Evolutionary conservation across 2,888 invertebrate genomes (phyloP).

Genomic region (Amphipyra berbera): DNA sequence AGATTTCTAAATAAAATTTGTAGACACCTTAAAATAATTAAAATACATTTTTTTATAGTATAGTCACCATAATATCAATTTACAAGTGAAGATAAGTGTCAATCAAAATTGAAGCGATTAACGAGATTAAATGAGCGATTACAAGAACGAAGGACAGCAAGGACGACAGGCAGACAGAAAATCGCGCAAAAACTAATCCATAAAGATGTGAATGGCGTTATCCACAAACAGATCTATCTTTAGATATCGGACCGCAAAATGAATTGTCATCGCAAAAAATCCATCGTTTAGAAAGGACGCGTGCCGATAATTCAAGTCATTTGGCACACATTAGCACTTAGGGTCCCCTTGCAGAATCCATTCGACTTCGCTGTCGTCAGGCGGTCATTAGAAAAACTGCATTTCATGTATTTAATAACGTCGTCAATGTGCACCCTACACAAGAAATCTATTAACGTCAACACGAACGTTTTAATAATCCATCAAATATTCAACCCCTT

Average conservation of each 20-base stretch:
- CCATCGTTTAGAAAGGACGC: constrained; percentile 54
- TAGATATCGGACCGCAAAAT: constrained; percentile 37
- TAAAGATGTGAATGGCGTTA: constrained; percentile 42
- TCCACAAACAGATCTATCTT: constrained; percentile 36
- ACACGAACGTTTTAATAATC: constrained; percentile 80
- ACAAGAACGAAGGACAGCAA: background rate
- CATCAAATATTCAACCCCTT: constrained; percentile 76
- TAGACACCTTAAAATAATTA: too few species aligned
- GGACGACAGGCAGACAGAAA: constrained; percentile 8
- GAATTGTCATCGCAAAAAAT: constrained; percentile 54
- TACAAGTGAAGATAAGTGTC: background rate
- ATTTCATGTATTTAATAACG: constrained; percentile 88
- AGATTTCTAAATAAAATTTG: too few species aligned
- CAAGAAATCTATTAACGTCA: constrained; percentile 87
- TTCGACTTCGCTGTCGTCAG: constrained; percentile 59
- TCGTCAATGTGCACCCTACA: constrained; percentile 79
- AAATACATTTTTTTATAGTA: too few species aligned
- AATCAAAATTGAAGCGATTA: background rate
- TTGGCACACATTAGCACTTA: constrained; percentile 74
- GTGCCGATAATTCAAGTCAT: constrained; percentile 75
- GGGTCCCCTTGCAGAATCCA: constrained; percentile 56
- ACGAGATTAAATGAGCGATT: background rate
- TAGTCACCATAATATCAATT: too few species aligned
- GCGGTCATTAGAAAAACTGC: constrained; percentile 85
- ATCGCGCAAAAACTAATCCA: constrained; percentile 23